These are phyloP conservation scores for Beris morrisii DNA, from an alignment of 2,888 invertebrate genomes.

Conservation along the genomic window DNA sequence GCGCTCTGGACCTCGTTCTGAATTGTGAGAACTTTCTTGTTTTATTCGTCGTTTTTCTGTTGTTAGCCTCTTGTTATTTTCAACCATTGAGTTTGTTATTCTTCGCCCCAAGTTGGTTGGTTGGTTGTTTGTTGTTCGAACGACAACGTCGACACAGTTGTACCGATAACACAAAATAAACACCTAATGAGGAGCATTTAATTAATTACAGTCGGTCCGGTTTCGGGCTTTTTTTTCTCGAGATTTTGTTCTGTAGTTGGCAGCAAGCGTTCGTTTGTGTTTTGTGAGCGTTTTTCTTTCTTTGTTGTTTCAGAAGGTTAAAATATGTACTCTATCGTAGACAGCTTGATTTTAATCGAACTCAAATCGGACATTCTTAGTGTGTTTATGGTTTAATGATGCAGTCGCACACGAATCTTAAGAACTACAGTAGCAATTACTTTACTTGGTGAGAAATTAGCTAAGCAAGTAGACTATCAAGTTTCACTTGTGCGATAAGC, in stretches of 20 bases:
- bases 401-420: too few species aligned
- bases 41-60: conserved; percentile 21
- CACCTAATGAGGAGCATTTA: conserved; percentile 38
- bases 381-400: too few species aligned
- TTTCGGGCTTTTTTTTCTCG: neutral
- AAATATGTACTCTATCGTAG: neutral
- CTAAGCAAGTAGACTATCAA: too few species aligned
- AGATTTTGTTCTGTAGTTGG: too few species aligned
- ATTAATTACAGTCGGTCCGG: conserved; percentile 31
- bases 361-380: too few species aligned
- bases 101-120: neutral
- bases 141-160: conserved; percentile 13
- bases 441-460: too few species aligned
- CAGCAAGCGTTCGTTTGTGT: neutral
- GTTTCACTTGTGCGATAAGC: too few species aligned
- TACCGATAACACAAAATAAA: conserved; percentile 36
- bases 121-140: conserved; percentile 9
- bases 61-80: conserved; percentile 23
- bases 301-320: neutral
- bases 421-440: too few species aligned
- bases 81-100: conserved; percentile 21
- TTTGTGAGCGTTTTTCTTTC: neutral
- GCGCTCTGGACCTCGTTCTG: neutral
- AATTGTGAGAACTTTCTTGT: conserved; percentile 33
- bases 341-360: too few species aligned